Evolutionary conservation across 1,140 invertebrate genomes (phyloP).

Genomic region (Halesus radiatus): DNA sequence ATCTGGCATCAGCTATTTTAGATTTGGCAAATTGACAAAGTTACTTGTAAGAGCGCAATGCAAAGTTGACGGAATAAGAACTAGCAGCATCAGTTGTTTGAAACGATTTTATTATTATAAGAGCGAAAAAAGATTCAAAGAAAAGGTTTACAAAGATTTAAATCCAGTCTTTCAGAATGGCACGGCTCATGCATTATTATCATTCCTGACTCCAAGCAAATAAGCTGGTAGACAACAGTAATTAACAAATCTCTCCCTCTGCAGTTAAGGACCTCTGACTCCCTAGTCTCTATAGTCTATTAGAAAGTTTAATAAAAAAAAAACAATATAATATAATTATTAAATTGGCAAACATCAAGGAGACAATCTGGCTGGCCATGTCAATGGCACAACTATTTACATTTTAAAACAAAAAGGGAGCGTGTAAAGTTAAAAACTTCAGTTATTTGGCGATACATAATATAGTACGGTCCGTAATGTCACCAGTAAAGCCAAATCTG

Average conservation of each 20-base stretch:
- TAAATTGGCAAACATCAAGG: slow-evolving; percentile 45
- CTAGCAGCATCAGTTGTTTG: not conserved
- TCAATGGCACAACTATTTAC: slow-evolving; percentile 42
- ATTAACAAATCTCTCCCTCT: slow-evolving; percentile 35
- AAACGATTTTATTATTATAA: not conserved
- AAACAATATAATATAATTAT: slow-evolving; percentile 30
- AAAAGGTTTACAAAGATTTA: not conserved
- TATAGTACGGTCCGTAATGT: not conserved
- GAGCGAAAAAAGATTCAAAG: slow-evolving; percentile 7
- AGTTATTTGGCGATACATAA: slow-evolving; percentile 16
- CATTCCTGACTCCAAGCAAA: slow-evolving; percentile 46
- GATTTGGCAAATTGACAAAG: slow-evolving; percentile 41
- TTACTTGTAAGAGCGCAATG: slow-evolving; percentile 2
- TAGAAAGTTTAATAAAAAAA: slow-evolving; percentile 36
- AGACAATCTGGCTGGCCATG: slow-evolving; percentile 39
- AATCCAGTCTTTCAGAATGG: slow-evolving; percentile 51
- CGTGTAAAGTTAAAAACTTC: not conserved
- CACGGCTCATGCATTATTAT: slow-evolving; percentile 30
- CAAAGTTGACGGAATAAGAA: not conserved
- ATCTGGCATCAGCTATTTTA: slow-evolving; percentile 14
- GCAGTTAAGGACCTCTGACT: not conserved
- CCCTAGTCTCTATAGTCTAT: slow-evolving; percentile 32
- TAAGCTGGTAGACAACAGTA: slow-evolving; percentile 27
- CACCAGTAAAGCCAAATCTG: not conserved
- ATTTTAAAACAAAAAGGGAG: slow-evolving; percentile 11